Evolutionary conservation across 1,140 invertebrate species (phyloP).

Genomic region (Papilio aristodemus): DNA sequence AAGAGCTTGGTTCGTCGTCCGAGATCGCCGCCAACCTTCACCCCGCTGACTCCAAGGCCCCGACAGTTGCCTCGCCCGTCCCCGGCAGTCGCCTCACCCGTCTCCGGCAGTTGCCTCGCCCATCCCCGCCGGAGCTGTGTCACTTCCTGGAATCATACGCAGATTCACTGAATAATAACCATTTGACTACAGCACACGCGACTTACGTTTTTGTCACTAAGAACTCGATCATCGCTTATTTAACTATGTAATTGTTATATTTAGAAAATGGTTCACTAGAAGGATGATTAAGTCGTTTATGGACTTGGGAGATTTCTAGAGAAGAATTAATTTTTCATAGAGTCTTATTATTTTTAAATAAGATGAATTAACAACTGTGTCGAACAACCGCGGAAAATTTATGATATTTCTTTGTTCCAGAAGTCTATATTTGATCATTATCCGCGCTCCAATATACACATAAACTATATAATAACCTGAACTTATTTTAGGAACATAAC

Average conservation of each 20-base stretch:
- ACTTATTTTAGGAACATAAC: not conserved
- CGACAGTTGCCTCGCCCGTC: conserved; percentile 5
- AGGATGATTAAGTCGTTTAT: not conserved
- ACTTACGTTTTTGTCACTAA: not conserved
- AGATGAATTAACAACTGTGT: no score
- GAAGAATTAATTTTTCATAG: not conserved
- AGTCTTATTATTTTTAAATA: not conserved
- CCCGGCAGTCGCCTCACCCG: not conserved
- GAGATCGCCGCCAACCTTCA: conserved; percentile 53
- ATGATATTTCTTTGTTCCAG: no score
- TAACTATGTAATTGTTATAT: not conserved
- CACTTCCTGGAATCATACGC: conserved; percentile 34
- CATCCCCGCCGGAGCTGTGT: not conserved
- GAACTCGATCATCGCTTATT: not conserved
- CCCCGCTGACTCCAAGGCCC: conserved; percentile 35
- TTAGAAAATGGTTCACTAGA: not conserved
- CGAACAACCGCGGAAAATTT: no score
- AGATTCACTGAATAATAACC: conserved; percentile 30
- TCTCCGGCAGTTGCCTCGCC: not conserved
- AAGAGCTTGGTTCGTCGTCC: conserved; percentile 54
- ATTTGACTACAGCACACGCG: not conserved
- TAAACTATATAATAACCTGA: not conserved
- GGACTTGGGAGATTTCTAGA: not conserved
- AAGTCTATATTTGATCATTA: no score
- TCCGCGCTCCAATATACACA: no score